Conservation (phyloP, 2,797 vertebrate species). For the Rhyacichthys aspro region DNA sequence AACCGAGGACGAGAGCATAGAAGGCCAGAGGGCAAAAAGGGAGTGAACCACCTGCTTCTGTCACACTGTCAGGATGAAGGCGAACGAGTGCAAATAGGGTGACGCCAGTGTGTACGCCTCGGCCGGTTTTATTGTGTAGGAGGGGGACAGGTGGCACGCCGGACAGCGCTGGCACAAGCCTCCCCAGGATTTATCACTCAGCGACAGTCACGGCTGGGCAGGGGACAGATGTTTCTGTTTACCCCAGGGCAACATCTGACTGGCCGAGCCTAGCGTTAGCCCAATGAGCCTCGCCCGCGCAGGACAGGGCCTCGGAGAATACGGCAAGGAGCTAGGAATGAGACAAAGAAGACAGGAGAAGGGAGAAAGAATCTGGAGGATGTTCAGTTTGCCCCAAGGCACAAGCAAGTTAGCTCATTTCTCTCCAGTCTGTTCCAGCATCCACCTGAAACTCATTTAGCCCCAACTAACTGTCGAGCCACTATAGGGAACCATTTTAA, state of each 20-base stretch:
- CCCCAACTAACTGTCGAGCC: conserved; percentile 67
- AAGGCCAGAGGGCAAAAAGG: conserved; percentile 80
- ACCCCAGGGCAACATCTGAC: conserved; percentile 77
- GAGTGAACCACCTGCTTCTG: conserved; percentile 83
- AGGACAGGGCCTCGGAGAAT: conserved; percentile 42
- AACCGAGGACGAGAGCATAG: conserved; percentile 69
- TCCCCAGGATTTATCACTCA: conserved; percentile 79
- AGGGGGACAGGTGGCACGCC: conserved; percentile 77
- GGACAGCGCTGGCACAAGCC: conserved; percentile 74
- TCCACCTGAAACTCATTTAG: conserved; percentile 80
- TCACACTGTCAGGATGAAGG: conserved; percentile 80
- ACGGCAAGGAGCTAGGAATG: conserved; percentile 4
- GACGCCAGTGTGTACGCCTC: conserved; percentile 52
- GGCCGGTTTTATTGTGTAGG: conserved; percentile 57
- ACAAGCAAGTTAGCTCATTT: conserved; percentile 64
- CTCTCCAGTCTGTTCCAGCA: conserved; percentile 69
- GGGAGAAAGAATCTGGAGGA: conserved; percentile 54
- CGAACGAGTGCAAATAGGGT: conserved; percentile 70
- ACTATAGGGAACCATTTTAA: conserved; percentile 78
- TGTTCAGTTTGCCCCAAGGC: conserved; percentile 59
- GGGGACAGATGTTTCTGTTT: conserved; percentile 82
- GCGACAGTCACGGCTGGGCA: conserved; percentile 77
- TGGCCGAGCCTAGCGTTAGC: conserved; percentile 65
- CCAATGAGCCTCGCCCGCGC: conserved; percentile 44
- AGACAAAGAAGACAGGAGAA: conserved; percentile 10